Percentiles rank a stretch among this genome's conserved stretches.
These are phyloP conservation scores for Semnornis frantzii DNA, from an alignment of 2,113 vertebrate genomes.

Conservation along the genomic window DNA sequence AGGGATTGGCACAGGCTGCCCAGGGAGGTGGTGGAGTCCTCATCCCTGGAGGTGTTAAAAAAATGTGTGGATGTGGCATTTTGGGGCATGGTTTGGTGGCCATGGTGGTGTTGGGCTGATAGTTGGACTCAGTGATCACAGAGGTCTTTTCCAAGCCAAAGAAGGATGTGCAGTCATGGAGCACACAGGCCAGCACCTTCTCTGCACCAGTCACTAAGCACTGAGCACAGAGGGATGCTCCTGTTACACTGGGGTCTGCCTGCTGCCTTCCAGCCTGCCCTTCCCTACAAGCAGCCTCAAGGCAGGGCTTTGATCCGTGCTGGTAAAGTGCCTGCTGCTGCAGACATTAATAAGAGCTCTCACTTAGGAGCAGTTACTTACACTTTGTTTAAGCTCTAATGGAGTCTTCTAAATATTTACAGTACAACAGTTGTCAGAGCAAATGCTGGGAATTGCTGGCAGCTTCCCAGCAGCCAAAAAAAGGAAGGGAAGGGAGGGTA, in stretches of 20 bases:
- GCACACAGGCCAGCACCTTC: not conserved
- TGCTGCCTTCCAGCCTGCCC: conserved; percentile 28
- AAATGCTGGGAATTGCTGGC: conserved; percentile 69
- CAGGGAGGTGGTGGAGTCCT: too few species aligned
- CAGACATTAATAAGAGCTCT: conserved; percentile 72
- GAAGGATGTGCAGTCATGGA: not conserved
- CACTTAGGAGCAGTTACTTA: conserved; percentile 73
- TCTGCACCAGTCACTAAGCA: conserved; percentile 43
- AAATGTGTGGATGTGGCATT: too few species aligned
- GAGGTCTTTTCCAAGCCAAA: too few species aligned
- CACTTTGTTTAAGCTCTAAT: conserved; percentile 77
- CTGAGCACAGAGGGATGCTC: conserved; percentile 36
- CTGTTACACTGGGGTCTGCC: conserved; percentile 40
- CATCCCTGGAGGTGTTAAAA: too few species aligned
- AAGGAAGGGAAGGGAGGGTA: not conserved
- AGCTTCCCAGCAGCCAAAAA: conserved; percentile 18
- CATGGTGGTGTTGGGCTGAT: too few species aligned
- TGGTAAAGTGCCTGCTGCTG: conserved; percentile 35
- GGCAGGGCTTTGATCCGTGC: not conserved
- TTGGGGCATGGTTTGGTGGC: too few species aligned
- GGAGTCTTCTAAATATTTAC: conserved; percentile 81
- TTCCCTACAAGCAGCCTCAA: not conserved
- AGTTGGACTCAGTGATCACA: too few species aligned
- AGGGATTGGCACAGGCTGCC: too few species aligned
- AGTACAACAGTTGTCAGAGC: conserved; percentile 73